Percentiles rank a stretch among this genome's conserved stretches.
Conservation (phyloP, 2,888 invertebrate genomes). For the Euspilapteryx auroguttella region DNA sequence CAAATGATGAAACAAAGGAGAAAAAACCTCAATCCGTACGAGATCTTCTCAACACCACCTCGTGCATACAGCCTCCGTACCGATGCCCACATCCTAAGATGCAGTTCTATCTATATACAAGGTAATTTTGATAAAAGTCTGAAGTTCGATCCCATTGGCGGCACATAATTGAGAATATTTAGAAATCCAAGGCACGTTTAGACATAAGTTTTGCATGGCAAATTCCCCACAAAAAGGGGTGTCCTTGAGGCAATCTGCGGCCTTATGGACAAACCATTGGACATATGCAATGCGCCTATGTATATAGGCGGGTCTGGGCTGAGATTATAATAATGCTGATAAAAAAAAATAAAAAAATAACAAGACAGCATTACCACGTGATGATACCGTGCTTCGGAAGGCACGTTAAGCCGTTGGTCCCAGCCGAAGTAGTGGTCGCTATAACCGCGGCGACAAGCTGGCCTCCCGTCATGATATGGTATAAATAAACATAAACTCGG, state of each 20-base stretch:
- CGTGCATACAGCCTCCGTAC: constrained; percentile 79
- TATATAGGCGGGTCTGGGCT: no score
- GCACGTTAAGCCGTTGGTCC: not conserved
- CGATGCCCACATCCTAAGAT: constrained; percentile 83
- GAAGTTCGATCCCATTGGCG: not conserved
- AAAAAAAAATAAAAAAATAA: no score
- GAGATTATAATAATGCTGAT: no score
- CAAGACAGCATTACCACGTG: no score
- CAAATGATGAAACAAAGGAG: no score
- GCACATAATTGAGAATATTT: no score
- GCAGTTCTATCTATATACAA: constrained; percentile 80
- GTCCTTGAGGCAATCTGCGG: not conserved
- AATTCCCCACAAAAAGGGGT: not conserved
- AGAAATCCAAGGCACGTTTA: no score
- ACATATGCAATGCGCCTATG: no score
- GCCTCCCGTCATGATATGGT: not conserved
- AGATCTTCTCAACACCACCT: constrained; percentile 77
- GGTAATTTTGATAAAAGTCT: constrained; percentile 35
- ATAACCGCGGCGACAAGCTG: not conserved
- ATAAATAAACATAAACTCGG: no score
- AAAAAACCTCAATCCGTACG: constrained; percentile 57
- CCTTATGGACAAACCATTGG: no score
- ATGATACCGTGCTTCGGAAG: not conserved
- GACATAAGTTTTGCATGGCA: no score
- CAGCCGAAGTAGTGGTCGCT: no score